phyloP scores from a whole-genome alignment of 2,797 vertebrate genomes.

The Sciaenops ocellatus region DNA sequence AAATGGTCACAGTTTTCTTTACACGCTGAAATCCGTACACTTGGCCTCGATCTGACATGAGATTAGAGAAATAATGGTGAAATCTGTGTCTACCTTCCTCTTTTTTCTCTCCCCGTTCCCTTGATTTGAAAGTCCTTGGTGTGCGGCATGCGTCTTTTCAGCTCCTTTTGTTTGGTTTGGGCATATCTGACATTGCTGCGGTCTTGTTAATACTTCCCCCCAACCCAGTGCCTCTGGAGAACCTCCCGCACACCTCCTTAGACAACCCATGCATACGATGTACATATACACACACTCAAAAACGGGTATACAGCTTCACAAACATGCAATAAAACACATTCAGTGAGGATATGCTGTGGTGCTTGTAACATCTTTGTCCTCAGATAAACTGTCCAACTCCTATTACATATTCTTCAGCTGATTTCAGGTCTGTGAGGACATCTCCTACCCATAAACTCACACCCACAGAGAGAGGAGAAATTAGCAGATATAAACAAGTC shows the following conservation, averaged over 20 bases:
- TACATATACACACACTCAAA: constrained; percentile 12
- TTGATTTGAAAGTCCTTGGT: constrained; percentile 40
- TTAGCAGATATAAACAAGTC: constrained; percentile 54
- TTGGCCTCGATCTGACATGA: constrained; percentile 33
- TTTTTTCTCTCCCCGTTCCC: constrained; percentile 24
- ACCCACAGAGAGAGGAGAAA: constrained; percentile 35
- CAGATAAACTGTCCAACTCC: constrained; percentile 31
- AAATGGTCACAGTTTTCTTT: constrained; percentile 30
- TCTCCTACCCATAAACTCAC: constrained; percentile 71
- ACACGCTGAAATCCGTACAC: not conserved
- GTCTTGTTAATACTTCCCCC: constrained; percentile 60
- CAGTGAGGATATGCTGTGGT: too few relatives aligned
- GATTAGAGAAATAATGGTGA: constrained; percentile 32
- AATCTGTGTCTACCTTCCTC: constrained; percentile 10
- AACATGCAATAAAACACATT: not conserved
- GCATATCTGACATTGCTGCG: constrained; percentile 68
- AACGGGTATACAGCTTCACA: not conserved
- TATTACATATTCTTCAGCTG: constrained; percentile 61
- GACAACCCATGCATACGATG: constrained; percentile 33
- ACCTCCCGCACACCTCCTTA: constrained; percentile 43
- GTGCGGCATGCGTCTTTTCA: constrained; percentile 52
- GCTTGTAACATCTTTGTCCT: constrained; percentile 24
- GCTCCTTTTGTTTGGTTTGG: constrained; percentile 56
- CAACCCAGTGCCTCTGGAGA: constrained; percentile 58
- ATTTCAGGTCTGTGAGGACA: constrained; percentile 79